Percentiles rank a stretch among this genome's conserved stretches.
These are phyloP conservation scores for Aphrocallistes beatrix DNA, from an alignment of 37 sponge, comb jelly and placozoan genomes.

Conservation along the genomic window DNA sequence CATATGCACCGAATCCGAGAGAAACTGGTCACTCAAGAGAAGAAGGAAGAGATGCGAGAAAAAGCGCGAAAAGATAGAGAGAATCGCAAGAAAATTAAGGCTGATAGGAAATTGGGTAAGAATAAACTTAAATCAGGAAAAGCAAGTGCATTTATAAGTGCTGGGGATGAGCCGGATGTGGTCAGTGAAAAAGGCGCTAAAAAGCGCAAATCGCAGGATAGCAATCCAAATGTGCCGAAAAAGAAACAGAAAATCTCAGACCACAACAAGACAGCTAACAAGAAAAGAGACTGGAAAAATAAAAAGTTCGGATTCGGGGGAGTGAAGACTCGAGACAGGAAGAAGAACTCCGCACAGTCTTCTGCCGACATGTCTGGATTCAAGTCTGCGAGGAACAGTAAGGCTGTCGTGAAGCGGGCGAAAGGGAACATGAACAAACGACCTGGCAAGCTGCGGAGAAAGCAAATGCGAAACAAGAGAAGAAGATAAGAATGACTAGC, in stretches of 20 bases:
- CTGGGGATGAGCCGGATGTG: neutral
- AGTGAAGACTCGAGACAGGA: conserved; percentile 39
- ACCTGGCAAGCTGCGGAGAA: neutral
- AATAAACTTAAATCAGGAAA: conserved; percentile 4
- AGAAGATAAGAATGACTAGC: neutral
- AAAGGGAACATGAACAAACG: neutral
- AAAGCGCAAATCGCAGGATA: neutral
- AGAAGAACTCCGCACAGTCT: conserved; percentile 71
- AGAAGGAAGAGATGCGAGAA: conserved; percentile 57
- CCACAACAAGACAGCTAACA: neutral
- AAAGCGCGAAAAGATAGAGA: conserved; percentile 73
- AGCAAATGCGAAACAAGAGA: neutral
- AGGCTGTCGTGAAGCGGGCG: neutral
- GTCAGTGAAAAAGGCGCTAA: neutral
- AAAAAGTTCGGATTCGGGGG: conserved; percentile 71
- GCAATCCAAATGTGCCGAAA: neutral
- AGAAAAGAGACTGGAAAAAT: conserved; percentile 37
- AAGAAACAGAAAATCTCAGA: neutral
- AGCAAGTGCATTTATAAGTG: neutral
- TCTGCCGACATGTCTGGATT: conserved; percentile 68
- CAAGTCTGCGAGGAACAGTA: conserved; percentile 24
- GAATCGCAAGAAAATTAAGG: conserved; percentile 78
- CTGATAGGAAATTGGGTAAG: conserved; percentile 20
- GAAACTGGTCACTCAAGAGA: conserved; percentile 58
- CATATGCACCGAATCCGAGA: conserved; percentile 88